Base-by-base conservation (phyloP, 2,888 invertebrate genomes). In the Ephialtes manifestator region DNA sequence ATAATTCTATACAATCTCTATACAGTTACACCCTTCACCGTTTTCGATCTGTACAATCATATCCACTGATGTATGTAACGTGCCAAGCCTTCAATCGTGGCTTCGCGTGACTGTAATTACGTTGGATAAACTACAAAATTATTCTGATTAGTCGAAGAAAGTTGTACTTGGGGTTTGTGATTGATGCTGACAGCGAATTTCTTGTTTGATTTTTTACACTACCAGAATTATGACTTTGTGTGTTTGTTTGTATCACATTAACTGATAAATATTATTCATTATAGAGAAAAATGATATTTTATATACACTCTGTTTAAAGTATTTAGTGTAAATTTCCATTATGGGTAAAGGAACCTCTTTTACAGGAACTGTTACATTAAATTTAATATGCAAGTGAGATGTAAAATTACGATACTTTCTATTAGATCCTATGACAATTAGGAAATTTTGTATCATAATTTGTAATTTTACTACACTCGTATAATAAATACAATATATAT, bases 71-170 rank as follows among this genome's bases (percentile, higher is more conserved):
- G 51, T 43, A 43, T 24, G 58, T 24, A 39, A 46, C 28, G 46
- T 20, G 24, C 31, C 28, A 24, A 74, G 18, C 46, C 67, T 55
- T 55, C 28, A 81, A 74, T 58, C 35, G 39, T 24, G 35, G 20
- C 11, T 67, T 81, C 58, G 74, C 74, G 74, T 81, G 81, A 58
- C 58, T 46, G 8, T 48, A 65, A 39, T 67, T 55, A 67, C 18
- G 55, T 55, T 55, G 48, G n/a, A 20, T n/a, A 10, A 46, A 48
- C 28, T 48, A 48, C 4, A 18, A 55, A 28, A 55, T 80, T 67
- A 31, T 18, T 74, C 4, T 31, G 11, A 81, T 81, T 10, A 13
- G 20, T 55, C 28, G 51, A 24, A 13, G 46, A 53, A 53, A 46
- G 18, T n/a, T n/a, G n/a, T 4, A 10, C 48, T 18, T 51, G 15